Percentiles rank a stretch among this genome's conserved stretches.
These are phyloP conservation scores for Polydrusus cervinus DNA, from an alignment of 2,888 invertebrate genomes.

Conservation along the genomic window DNA sequence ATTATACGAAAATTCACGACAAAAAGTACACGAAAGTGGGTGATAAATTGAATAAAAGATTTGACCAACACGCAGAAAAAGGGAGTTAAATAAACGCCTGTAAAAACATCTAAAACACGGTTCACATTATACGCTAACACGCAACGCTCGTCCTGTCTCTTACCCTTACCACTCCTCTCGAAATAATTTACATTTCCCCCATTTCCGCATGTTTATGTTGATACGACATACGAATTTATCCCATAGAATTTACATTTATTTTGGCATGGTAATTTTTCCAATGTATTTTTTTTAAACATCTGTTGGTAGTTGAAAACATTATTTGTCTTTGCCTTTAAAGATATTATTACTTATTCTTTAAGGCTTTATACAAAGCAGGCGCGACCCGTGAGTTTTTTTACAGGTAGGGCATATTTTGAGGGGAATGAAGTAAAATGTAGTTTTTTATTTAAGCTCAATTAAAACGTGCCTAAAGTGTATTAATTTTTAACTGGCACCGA, in stretches of 20 bases:
- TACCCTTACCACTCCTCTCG: constrained; percentile 4
- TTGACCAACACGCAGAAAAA: constrained; percentile 1
- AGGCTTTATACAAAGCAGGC: no score
- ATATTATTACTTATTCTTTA: background rate
- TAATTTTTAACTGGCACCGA: no score
- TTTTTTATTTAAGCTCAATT: no score
- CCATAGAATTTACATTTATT: constrained; percentile 18
- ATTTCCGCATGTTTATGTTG: constrained; percentile 8
- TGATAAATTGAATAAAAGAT: background rate
- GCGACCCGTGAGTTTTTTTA: no score
- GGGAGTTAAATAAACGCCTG: background rate
- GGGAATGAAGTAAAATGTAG: no score
- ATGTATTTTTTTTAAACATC: no score
- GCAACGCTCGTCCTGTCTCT: constrained; percentile 2
- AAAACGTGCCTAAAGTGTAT: no score
- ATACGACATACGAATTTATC: background rate
- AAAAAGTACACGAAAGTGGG: background rate
- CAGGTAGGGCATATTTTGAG: no score
- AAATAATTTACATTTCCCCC: constrained; percentile 19
- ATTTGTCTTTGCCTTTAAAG: background rate
- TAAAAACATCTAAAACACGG: constrained; percentile 1
- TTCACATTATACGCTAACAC: constrained; percentile 8
- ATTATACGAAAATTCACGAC: no score
- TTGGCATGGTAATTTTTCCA: background rate
- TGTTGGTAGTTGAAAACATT: constrained; percentile 5